Conservation (phyloP, 1,140 invertebrate genomes). For the Hestina assimilis region DNA sequence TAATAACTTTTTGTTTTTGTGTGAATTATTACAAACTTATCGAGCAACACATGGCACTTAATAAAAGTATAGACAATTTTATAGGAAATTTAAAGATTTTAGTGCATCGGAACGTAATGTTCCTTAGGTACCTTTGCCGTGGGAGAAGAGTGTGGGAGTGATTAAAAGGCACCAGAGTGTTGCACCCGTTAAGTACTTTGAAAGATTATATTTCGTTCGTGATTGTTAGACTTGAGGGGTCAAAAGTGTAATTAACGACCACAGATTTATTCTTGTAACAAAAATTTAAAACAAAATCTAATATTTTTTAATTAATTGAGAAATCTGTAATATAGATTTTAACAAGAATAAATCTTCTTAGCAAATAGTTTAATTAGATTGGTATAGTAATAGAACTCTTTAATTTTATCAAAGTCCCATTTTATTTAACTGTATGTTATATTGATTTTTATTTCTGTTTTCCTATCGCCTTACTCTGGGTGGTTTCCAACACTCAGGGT, state of each 20-base stretch:
- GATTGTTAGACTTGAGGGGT: slow-evolving; percentile 73
- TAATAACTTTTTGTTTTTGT: slow-evolving; percentile 29
- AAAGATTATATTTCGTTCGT: slow-evolving; percentile 75
- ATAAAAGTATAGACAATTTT: slow-evolving; percentile 68
- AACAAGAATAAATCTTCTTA: slow-evolving; percentile 70
- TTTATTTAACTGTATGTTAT: slow-evolving; percentile 51
- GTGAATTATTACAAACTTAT: slow-evolving; percentile 34
- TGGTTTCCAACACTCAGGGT: slow-evolving; percentile 59
- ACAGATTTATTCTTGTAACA: slow-evolving; percentile 64
- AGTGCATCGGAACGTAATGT: slow-evolving; percentile 77
- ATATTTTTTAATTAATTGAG: neutral
- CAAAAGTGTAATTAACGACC: slow-evolving; percentile 59
- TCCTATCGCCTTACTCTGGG: slow-evolving; percentile 55
- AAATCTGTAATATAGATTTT: neutral
- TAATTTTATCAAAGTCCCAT: slow-evolving; percentile 45
- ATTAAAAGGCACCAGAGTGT: slow-evolving; percentile 78
- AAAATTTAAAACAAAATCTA: neutral
- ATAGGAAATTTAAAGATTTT: slow-evolving; percentile 73
- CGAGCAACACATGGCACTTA: slow-evolving; percentile 70
- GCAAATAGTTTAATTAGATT: slow-evolving; percentile 64
- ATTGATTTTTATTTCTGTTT: slow-evolving; percentile 61
- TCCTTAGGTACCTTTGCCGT: slow-evolving; percentile 77
- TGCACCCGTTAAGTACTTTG: slow-evolving; percentile 78
- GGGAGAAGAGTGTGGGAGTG: slow-evolving; percentile 75
- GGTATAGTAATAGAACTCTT: slow-evolving; percentile 61